Base-by-base conservation (phyloP, 1,140 invertebrate genomes). In the Diorhabda elongata region DNA sequence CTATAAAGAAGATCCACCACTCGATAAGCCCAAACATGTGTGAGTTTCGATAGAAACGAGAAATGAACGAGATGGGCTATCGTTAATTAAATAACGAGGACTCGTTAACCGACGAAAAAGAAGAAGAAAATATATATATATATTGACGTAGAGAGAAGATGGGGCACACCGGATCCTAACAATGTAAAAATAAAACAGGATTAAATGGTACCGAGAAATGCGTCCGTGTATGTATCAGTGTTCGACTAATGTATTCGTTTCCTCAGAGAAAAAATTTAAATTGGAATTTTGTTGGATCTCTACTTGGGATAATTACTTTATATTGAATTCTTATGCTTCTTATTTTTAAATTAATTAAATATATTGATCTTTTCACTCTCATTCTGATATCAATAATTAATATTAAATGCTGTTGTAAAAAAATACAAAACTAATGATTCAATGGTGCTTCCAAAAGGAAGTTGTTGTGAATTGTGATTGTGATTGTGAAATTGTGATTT, bases 11-110 rank as follows among this genome's bases (percentile, higher is more conserved):
- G 75, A 76, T 76, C 69, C 75, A 75, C 68, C 75, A 76, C 75
- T 73, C 70, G 75, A 76, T 76, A 76, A 75, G 65, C 57, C 11
- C 47, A 71, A 71, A 76, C 75, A 76, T 76, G 75, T 76, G 75
- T 76, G 75, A 76, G 75, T 72, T 76, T 75, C 72, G 75, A 75
- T 76, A 73, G 75, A 75, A 76, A 73, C 75, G 68, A 69, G 72
- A 70, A 62, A 71, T 64, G 67, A 66, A 74, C 73, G 67, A 73
- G 71, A 76, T 71, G 70, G 69, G 44, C 68, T 68, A 71, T 73
- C 72, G 75, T 79, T 79, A 79, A 79, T 79, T 79, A 79, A 79
- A 79, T 79, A 79, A 78, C 76, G 74, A 78, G 76, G 65, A 74
- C 74, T 68, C 57, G 75, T 76, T 77, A 52, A 77, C 75, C 69